Base-by-base conservation (phyloP, 2,888 invertebrate genomes). In the Calameuta idolon region DNA sequence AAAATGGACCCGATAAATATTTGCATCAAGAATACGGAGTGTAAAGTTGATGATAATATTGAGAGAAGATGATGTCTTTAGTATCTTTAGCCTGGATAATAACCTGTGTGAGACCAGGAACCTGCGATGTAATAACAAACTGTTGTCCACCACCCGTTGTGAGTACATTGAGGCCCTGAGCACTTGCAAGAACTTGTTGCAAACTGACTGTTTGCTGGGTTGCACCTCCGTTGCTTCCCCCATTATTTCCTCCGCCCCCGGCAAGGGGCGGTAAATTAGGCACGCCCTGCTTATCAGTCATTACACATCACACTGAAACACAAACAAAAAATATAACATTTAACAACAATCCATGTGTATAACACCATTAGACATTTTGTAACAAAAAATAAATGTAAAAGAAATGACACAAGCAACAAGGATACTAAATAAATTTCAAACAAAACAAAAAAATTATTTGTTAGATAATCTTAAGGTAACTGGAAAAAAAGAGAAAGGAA, bases 91-190 rank as follows among this genome's bases (percentile, higher is more conserved):
- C 69, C 74, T 76, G 37, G n/a, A 69, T 74, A 81, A 82, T 87
- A 85, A 93, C 93, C 92, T 93, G 93, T 79, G 93, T 89, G 74
- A 93, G 91, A 78, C 93, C 92, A 83, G 93, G 93, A 86, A 93
- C 92, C 81, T 90, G 90, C 23, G 92, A 92, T 74, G 92, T 89
- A 84, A 92, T 90, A 81, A 92, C 91, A 86, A 91, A 92, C 83
- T 92, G 92, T 79, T 92, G 92, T 78, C 90, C 91, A 80, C 88
- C 89, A 77, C 90, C 87, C 33, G 91, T 90, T 69, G 91, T 88
- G 80, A 92, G 89, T 69, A 92, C 91, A 85, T 92, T 92, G 81
- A 91, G 89, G 77, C 91, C 89, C 85, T 91, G 91, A 77, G 89
- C 87, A 78, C 84, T 83, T 76, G 90, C 89, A 83, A 92, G 87